Percentiles rank a stretch among this genome's conserved stretches.
phyloP scores from a whole-genome alignment of 2,113 vertebrate genomes.

The Sinocyclocheilus rhinocerous region DNA sequence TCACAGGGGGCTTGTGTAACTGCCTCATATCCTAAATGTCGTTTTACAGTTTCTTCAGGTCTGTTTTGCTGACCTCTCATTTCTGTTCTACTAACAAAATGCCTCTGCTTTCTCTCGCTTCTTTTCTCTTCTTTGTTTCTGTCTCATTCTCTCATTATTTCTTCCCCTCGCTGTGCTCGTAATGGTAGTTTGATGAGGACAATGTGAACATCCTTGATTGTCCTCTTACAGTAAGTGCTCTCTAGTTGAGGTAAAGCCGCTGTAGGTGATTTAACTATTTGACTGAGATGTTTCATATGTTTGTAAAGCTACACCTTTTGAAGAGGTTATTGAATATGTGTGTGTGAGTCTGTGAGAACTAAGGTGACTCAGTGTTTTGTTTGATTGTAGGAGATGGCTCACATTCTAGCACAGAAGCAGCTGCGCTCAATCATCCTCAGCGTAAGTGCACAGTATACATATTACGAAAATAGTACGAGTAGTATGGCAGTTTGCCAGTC shows the following conservation, averaged over 20 bases:
- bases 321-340: slow-evolving; percentile 55
- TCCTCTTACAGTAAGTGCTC: slow-evolving; percentile 81
- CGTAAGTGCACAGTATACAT: slow-evolving; percentile 78
- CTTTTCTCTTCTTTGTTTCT: slow-evolving; percentile 44
- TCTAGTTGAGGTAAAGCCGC: slow-evolving; percentile 60
- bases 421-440: slow-evolving; percentile 92
- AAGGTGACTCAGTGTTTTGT: slow-evolving; percentile 46
- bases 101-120: slow-evolving; percentile 41
- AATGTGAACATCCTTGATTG: slow-evolving; percentile 82
- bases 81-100: slow-evolving; percentile 53
- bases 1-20: neutral
- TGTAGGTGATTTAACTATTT: neutral
- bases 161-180: slow-evolving; percentile 67
- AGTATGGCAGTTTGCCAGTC: no score
- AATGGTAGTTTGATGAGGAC: slow-evolving; percentile 78
- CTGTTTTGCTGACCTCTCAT: slow-evolving; percentile 44
- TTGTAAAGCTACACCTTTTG: slow-evolving; percentile 64
- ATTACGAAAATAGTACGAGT: neutral
- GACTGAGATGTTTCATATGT: slow-evolving; percentile 37
- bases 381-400: slow-evolving; percentile 90
- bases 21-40: neutral
- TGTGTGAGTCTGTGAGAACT: slow-evolving; percentile 52
- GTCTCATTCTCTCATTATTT: slow-evolving; percentile 61
- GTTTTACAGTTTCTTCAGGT: neutral
- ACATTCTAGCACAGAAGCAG: slow-evolving; percentile 96